Base-by-base conservation (phyloP, 2,797 vertebrate genomes). In the Tinamus major region DNA sequence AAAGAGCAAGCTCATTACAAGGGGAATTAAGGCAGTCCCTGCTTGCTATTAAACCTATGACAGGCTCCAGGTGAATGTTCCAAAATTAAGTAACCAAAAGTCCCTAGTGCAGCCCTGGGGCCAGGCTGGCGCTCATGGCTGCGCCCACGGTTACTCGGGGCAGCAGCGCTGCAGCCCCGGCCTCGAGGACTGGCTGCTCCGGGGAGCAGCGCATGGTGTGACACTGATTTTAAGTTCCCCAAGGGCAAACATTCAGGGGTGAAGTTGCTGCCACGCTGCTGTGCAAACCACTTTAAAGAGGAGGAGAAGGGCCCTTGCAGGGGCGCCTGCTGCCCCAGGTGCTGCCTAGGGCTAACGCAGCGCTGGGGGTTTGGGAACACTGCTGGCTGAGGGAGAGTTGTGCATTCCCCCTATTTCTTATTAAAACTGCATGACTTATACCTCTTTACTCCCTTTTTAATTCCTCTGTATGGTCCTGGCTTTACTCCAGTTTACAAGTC, bases 221-320 rank as follows among this genome's bases (percentile, higher is more conserved):
- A 51, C 84, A 87, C 87, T 84, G 42, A 96, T 90, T 91, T 94
- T 92, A 74, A 88, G 69, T 72, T 76, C 61, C 87, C 64, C 70
- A 56, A 81, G 90, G 93, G 86, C 87, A 95, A 92, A 86, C 13
- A 4, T 92, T 87, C 55, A 23, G 41, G 80, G 68, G 49, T 76
- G 3, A 85, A 61, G 76, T 11, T 48, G 74, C 5, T 77, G 70
- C 83, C 87, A 35, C 44, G 48, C 62, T 65, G 77, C 82, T 72
- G 3, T 1, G 20, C 10, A 41, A 83, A 74, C 37, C 74, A 44
- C 83, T 77, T 67, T 63, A 90, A 44, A 94, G 77, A 59, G 10
- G 53, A 55, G 51, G 46, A 68, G 51, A 87, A 79, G 0, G 10
- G 9, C 1, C 10, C 51, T 35, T 14, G 41, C 10, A 12, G 16